phyloP scores from a whole-genome alignment of 1,140 invertebrate genomes.

The Halyomorpha halys region DNA sequence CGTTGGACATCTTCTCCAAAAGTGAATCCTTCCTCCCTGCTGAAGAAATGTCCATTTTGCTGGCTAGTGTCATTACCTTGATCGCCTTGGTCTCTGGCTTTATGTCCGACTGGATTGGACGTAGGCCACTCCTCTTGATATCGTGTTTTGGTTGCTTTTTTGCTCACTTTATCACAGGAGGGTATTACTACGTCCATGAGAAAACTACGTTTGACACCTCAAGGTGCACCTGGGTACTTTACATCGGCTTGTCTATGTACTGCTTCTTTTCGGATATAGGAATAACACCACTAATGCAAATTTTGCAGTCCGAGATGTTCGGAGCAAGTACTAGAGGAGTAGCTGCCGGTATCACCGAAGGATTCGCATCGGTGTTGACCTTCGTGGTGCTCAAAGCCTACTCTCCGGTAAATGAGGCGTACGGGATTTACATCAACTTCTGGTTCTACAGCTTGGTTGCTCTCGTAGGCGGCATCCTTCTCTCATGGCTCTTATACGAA shows the following conservation, averaged over 20 bases:
- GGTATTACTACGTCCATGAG: conserved; percentile 22
- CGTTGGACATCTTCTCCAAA: conserved; percentile 28
- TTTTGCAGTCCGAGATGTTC: conserved; percentile 31
- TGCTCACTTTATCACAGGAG: conserved; percentile 21
- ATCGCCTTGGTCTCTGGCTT: conserved; percentile 38
- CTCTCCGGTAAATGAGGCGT: too few species aligned
- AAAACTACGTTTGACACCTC: not conserved
- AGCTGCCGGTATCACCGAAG: conserved; percentile 19
- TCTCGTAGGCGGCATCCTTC: too few species aligned
- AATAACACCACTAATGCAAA: conserved; percentile 27
- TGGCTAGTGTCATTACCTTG: conserved; percentile 33
- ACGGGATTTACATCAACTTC: too few species aligned
- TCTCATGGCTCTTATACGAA: too few species aligned
- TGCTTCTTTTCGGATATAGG: conserved; percentile 25
- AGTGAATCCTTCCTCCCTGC: not conserved
- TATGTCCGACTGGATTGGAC: conserved; percentile 39
- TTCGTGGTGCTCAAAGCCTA: too few species aligned
- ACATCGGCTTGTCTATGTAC: not conserved
- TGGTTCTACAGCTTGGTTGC: too few species aligned
- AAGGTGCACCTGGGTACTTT: not conserved
- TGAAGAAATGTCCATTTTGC: conserved; percentile 29
- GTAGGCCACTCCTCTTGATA: conserved; percentile 35
- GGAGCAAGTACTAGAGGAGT: conserved; percentile 24
- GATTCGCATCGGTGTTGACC: too few species aligned
- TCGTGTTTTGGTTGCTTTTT: conserved; percentile 4